Percentiles rank a stretch among this genome's conserved stretches.
Evolutionary conservation across 2,113 vertebrate genomes (phyloP).

Genomic region (rat (Rattus norvegicus)): DNA sequence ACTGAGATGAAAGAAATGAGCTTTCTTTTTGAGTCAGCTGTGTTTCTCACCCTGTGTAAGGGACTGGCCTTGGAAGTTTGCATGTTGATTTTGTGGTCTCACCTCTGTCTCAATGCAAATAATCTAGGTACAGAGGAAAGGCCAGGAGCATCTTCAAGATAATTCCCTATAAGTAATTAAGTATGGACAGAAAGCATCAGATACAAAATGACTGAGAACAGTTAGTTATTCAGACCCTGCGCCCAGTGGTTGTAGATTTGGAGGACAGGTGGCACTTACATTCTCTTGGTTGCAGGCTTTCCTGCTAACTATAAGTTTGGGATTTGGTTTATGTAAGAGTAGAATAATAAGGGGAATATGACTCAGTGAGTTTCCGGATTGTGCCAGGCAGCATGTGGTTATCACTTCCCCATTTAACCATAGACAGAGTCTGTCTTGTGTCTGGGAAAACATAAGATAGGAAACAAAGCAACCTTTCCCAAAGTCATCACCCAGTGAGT

Average conservation of each 20-base stretch:
- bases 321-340: background rate
- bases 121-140: conserved; percentile 16
- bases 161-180: conserved; percentile 30
- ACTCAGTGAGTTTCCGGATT: background rate
- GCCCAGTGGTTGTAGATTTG: background rate
- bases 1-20: background rate
- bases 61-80: background rate
- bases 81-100: background rate
- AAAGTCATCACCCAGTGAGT: conserved; percentile 27
- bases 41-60: background rate
- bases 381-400: background rate
- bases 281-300: background rate
- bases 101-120: conserved; percentile 14
- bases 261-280: background rate
- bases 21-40: background rate
- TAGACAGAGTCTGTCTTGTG: background rate
- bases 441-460: conserved; percentile 4
- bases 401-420: background rate
- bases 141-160: background rate
- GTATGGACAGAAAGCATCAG: background rate
- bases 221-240: background rate
- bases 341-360: background rate
- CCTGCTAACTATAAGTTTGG: background rate
- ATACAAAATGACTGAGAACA: background rate
- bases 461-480: conserved; percentile 33